These are phyloP conservation scores for Dinocampus coccinellae DNA, from an alignment of 2,888 invertebrate genomes.

Conservation along the genomic window DNA sequence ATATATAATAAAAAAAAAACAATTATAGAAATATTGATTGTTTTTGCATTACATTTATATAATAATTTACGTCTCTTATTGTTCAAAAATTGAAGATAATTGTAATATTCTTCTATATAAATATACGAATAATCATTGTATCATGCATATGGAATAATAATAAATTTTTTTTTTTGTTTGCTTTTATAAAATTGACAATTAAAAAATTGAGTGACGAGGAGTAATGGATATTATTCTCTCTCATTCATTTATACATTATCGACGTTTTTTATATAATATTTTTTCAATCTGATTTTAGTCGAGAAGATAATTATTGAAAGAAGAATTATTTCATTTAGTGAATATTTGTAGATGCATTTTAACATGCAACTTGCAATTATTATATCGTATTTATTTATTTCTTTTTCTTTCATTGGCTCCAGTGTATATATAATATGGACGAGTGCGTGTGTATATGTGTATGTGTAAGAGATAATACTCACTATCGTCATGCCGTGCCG, in stretches of 20 bases:
- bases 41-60: not conserved
- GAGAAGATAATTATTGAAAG: not conserved
- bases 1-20: not conserved
- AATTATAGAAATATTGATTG: not conserved
- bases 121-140: no score
- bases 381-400: no score
- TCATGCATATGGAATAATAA: not conserved
- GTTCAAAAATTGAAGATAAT: not conserved
- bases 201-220: constrained; percentile 18
- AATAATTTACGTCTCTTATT: not conserved
- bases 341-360: not conserved
- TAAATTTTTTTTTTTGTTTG: not conserved
- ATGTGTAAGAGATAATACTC: constrained; percentile 2
- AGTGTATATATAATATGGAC: not conserved
- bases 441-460: not conserved
- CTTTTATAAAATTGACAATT: not conserved
- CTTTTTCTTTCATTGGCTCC: not conserved
- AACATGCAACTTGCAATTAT: not conserved
- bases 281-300: not conserved
- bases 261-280: not conserved
- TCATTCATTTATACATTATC: not conserved
- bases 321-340: not conserved
- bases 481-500: constrained; percentile 7
- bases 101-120: not conserved
- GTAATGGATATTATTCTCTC: not conserved